Evolutionary conservation across 2,113 vertebrate genomes (phyloP), one percentile per base, ranked within the genome.

Genomic region (Lepisosteus osseus): DNA sequence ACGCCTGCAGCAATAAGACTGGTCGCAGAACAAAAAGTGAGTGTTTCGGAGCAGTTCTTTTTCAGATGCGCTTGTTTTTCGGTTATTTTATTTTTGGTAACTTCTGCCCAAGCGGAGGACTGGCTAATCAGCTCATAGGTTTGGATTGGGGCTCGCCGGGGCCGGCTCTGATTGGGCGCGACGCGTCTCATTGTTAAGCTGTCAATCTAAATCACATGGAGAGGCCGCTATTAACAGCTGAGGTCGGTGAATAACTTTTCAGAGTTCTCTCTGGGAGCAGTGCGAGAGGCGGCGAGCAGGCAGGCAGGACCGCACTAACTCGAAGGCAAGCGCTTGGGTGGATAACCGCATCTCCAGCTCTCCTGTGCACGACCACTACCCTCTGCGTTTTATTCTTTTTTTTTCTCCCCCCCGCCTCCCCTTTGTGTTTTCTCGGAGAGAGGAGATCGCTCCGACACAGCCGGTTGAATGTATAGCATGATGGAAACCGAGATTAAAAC

Each of bases 401-500:
- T 54, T 14, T 78, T 72, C 17, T 76, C 41, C 29, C 67, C 71
- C 76, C 40, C 40, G 0, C 11, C 17, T 17, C 4, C 3, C 74
- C 69, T 65, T 62, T 61, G 56, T 14, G 56, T 75, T 56, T 41
- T 56, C 74, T 74, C 77, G 77, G 74, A 67, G 82, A 78, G 75
- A 74, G 78, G 83, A 62, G 78, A 82, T 75, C 70, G 64, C 65
- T 55, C 75, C 14, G 78, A 14, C 5, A 51, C 86, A 84, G 78
- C 44, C 80, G 84, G 72, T 80, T 57, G 70, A 81, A 98, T 99
- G 97, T 99, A 99, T 89, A 96, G 90, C 86, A 94, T 98, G 90
- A 92, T 98, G 94, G 97, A 99, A 85, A 93, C 90, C 69, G 96
- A 99, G 82, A 83, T 99, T 3, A 99, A 98, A 88, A 90, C 85